Percentiles rank a stretch among this genome's conserved stretches.
phyloP scores from a whole-genome alignment of 1,140 invertebrate genomes.

The Belonocnema kinseyi region DNA sequence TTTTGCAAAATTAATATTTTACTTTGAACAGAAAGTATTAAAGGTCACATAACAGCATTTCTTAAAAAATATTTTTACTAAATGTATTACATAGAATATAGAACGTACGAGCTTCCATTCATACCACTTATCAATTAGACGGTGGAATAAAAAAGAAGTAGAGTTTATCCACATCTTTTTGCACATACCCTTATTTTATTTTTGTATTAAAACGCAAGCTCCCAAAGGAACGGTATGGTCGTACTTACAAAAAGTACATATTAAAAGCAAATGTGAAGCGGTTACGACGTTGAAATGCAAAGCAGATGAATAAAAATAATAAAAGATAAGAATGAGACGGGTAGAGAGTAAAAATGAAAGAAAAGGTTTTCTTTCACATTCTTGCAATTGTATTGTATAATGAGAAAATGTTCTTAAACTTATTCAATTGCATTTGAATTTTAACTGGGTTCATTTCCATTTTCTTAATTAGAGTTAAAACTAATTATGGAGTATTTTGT shows the following conservation, averaged over 20 bases:
- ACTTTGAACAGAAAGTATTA: too few species aligned
- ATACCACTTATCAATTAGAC: neutral
- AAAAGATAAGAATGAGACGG: neutral
- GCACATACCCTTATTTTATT: neutral
- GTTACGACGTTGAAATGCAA: constrained; percentile 1
- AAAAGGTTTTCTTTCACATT: constrained; percentile 1
- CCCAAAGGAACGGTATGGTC: neutral
- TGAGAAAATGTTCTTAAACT: constrained; percentile 4
- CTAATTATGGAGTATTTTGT: neutral
- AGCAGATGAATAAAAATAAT: neutral
- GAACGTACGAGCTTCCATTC: neutral
- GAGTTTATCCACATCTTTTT: neutral
- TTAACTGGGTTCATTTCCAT: neutral
- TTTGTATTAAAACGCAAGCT: neutral
- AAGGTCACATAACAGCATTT: too few species aligned
- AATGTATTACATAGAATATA: too few species aligned
- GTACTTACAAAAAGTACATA: neutral
- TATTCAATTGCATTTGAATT: constrained; percentile 18
- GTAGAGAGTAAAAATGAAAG: neutral
- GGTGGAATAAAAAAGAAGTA: neutral
- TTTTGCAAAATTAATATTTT: too few species aligned
- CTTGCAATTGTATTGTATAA: constrained; percentile 5
- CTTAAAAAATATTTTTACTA: too few species aligned
- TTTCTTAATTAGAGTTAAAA: constrained; percentile 9
- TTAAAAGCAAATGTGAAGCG: neutral